Evolutionary conservation across 2,888 invertebrate genomes (phyloP), one percentile per base, ranked within the genome.

Genomic region (Apotomis capreana): DNA sequence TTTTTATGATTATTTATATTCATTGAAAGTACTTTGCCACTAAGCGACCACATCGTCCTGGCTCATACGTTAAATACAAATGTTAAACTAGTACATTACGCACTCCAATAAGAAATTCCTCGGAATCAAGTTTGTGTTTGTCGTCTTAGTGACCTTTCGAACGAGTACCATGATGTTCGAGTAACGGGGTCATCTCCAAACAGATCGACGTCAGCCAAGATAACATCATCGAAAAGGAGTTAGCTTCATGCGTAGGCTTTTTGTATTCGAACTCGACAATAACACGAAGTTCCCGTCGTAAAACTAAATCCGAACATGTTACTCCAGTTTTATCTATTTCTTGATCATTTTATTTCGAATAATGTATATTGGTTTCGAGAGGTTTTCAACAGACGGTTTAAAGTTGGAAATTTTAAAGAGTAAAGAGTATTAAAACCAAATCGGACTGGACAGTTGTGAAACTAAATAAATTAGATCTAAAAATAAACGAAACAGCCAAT

Each of bases 111-210:
- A 59, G 62, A 46, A 67, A 68, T 61, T 49, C 46, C 40, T 15
- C n/a, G 60, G 55, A 67, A 49, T 44, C 55, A 55, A 60, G 49
- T 71, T 64, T 67, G 26, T 26, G 26, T 26, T 26, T 26, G 51
- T 51, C 61, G 40, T 62, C 67, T 71, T 51, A 71, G 67, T 57
- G 57, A 71, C 55, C 67, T 71, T 71, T 71, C 61, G 8, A 68
- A n/a, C 26, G 62, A 71, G 62, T 62, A 55, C 67, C 63, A 59
- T 68, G 68, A 68, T 59, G 68, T 68, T 63, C 72, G 63, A 72
- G 68, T 68, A 72, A 72, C 68, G 62, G 68, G 68, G 72, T 72
- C 68, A 72, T 63, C 72, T 52, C 52, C 63, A 54, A 68, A 72
- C 51, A 62, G 46, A 72, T 68, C 52, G 62, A 58, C 58, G 72